A percentile compares a stretch with the other conserved stretches of the same genome.
These are phyloP conservation scores for Apocheima hispidaria DNA, from an alignment of 2,888 invertebrate genomes.

Conservation along the genomic window DNA sequence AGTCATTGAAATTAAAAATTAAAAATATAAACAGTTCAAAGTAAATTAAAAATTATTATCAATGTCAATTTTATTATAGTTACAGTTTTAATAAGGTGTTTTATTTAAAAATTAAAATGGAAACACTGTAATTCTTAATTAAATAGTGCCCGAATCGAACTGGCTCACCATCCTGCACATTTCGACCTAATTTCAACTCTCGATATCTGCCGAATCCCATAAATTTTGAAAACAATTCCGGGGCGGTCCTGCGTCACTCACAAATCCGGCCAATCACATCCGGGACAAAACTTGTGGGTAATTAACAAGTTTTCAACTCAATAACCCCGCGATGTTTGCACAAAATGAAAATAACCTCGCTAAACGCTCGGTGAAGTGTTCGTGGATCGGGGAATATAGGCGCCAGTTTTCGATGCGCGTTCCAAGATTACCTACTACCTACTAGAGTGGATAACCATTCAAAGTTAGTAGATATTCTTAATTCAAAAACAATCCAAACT, in stretches of 20 bases:
- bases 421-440: neutral
- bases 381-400: conserved; percentile 22
- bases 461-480: too few species aligned
- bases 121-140: neutral
- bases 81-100: too few species aligned
- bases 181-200: conserved; percentile 25
- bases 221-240: conserved; percentile 23
- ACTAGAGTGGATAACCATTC: too few species aligned
- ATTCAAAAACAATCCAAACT: too few species aligned
- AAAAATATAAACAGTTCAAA: too few species aligned
- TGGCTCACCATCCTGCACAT: neutral
- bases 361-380: conserved; percentile 59
- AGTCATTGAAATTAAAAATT: too few species aligned
- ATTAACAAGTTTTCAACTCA: conserved; percentile 73
- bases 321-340: conserved; percentile 71
- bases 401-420: neutral
- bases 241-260: conserved; percentile 27
- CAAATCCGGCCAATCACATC: conserved; percentile 25
- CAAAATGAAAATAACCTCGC: conserved; percentile 70
- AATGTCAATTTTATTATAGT: too few species aligned
- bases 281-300: conserved; percentile 45
- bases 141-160: conserved; percentile 2
- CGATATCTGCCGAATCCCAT: conserved; percentile 17
- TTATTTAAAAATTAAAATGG: neutral
- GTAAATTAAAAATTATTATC: too few species aligned